Conservation (phyloP, 2,113 vertebrate species). For the Lutjanus erythropterus region DNA sequence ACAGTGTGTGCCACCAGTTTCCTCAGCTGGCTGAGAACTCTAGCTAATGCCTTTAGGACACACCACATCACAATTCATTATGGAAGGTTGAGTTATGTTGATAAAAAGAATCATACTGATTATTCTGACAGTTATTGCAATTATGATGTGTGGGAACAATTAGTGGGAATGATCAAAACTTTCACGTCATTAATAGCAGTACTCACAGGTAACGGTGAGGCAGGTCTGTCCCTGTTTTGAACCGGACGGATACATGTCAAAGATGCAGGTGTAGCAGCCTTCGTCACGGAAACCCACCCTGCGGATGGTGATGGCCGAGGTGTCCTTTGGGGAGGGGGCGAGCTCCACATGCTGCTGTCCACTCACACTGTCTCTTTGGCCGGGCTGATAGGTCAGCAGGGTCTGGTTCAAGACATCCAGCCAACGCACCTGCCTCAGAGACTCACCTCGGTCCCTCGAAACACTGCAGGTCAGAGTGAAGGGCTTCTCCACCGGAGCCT, state of each 20-base stretch:
- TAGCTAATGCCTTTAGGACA: no score
- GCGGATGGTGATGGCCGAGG: conserved; percentile 80
- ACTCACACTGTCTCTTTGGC: conserved; percentile 74
- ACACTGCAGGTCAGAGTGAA: conserved; percentile 83
- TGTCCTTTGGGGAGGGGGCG: conserved; percentile 65
- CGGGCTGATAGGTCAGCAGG: conserved; percentile 78
- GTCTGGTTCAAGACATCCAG: conserved; percentile 82
- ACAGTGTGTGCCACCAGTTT: no score
- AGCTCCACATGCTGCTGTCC: conserved; percentile 84
- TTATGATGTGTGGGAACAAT: no score
- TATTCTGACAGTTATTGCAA: no score
- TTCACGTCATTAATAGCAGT: background rate
- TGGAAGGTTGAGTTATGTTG: no score
- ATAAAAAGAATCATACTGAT: no score
- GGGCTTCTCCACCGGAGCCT: conserved; percentile 78
- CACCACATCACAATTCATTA: no score
- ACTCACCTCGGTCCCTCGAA: conserved; percentile 68
- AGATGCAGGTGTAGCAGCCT: conserved; percentile 86
- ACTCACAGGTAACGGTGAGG: conserved; percentile 83
- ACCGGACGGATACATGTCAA: conserved; percentile 77
- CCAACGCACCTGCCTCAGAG: conserved; percentile 81
- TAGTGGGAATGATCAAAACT: no score
- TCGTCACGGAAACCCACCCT: conserved; percentile 84
- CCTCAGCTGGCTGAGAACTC: no score
- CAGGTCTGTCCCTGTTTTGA: conserved; percentile 78